Percentiles rank a stretch among this genome's conserved stretches.
phyloP scores from a whole-genome alignment of 1,140 invertebrate species.

The Drosophila lacteicornis region DNA sequence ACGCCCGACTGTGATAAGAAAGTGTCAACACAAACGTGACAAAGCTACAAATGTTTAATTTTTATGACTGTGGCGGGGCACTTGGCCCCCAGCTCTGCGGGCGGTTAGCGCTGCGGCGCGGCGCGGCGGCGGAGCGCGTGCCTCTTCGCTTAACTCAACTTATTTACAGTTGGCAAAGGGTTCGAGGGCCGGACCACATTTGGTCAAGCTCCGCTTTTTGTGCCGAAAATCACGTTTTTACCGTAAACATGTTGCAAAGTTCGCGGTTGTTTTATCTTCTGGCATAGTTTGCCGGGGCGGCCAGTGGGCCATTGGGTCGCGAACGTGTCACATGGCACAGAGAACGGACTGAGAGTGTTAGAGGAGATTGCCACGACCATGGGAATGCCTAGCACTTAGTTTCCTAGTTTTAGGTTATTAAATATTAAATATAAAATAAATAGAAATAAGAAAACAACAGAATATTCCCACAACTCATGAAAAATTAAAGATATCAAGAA shows the following conservation, averaged over 20 bases:
- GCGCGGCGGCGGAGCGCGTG: slow-evolving; percentile 41
- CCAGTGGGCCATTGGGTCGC: slow-evolving; percentile 51
- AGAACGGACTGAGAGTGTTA: not conserved
- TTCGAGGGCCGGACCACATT: slow-evolving; percentile 69
- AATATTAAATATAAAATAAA: too few species aligned
- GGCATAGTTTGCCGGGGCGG: slow-evolving; percentile 59
- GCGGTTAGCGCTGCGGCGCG: slow-evolving; percentile 4
- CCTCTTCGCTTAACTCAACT: slow-evolving; percentile 72
- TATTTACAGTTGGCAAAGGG: slow-evolving; percentile 76
- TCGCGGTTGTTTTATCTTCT: slow-evolving; percentile 77
- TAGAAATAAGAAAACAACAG: not conserved
- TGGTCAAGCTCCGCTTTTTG: slow-evolving; percentile 72
- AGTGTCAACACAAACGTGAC: slow-evolving; percentile 83
- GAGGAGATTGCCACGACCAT: not conserved
- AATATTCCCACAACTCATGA: too few species aligned
- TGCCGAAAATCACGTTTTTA: slow-evolving; percentile 82
- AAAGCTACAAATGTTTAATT: slow-evolving; percentile 84
- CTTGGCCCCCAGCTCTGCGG: slow-evolving; percentile 6
- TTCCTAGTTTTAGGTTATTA: fast-evolving
- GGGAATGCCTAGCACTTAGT: not conserved
- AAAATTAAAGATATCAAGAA: too few species aligned
- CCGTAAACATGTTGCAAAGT: slow-evolving; percentile 83
- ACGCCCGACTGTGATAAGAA: slow-evolving; percentile 73
- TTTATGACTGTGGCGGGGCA: slow-evolving; percentile 66
- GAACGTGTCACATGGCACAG: slow-evolving; percentile 58